Conservation (phyloP, 2,797 vertebrate species). For the Melopsittacus undulatus region DNA sequence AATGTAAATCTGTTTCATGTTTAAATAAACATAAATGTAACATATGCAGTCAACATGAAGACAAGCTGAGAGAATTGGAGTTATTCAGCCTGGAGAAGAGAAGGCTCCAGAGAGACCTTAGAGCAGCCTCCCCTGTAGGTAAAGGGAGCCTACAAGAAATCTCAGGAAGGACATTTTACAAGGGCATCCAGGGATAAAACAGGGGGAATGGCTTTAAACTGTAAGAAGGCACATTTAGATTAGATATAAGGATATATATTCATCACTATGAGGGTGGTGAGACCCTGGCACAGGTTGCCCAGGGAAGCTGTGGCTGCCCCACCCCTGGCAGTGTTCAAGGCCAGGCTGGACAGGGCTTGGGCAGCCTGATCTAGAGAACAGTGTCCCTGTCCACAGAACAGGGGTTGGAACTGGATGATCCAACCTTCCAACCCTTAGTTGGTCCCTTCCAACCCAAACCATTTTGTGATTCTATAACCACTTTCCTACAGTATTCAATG, state of each 20-base stretch:
- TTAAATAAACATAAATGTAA: conserved; percentile 12
- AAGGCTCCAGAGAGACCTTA: neutral
- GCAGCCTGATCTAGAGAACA: neutral
- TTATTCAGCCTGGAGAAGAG: neutral
- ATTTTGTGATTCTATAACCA: neutral
- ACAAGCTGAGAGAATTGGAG: neutral
- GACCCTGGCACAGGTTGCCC: neutral
- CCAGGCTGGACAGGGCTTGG: neutral
- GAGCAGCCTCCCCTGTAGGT: neutral
- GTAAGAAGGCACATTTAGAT: neutral
- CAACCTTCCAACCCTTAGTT: neutral
- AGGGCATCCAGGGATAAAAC: neutral
- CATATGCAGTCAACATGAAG: neutral
- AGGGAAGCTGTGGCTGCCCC: neutral
- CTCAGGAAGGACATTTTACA: neutral
- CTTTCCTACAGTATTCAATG: neutral
- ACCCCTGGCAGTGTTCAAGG: neutral
- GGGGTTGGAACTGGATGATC: neutral
- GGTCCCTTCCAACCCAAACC: neutral
- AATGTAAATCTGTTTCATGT: neutral
- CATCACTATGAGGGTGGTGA: neutral
- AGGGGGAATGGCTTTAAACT: neutral
- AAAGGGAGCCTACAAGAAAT: neutral
- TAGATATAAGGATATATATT: neutral
- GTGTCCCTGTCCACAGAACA: neutral